Base-by-base conservation (phyloP, 2,888 invertebrate species). In the Leptinotarsa peninsularis region DNA sequence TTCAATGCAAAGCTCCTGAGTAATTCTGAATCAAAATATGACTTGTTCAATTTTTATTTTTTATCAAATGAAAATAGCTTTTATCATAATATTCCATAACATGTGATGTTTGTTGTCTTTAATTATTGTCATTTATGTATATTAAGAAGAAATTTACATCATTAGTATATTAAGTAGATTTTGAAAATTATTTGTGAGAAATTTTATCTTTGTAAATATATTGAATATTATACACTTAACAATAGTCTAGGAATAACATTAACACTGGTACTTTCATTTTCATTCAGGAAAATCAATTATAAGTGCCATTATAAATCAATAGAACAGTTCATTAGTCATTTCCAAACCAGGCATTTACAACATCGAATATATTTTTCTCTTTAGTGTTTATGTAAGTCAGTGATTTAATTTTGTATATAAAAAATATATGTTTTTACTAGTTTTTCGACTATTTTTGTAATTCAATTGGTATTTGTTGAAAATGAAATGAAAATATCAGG, bases 201-300 rank as follows among this genome's bases (percentile, higher is more conserved):
- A 23, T 58, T 58, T 58, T 23, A 58, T 58, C 2, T 58, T 23
- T 58, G 58, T 58, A 58, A 58, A 58, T 58, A 58, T 58, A 58
- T 27, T 58, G 1, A 58, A 23, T 15, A 58, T 23, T 4, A 58
- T 23, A 7, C 18, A 54, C n/a, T 18, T n/a, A 54, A 54, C 18
- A 54, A 3, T 54, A 54, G 7, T 10, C 10, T 54, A 18, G 18
- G 5, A 18, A 54, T 5, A 3, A 18, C 18, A 54, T 54, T 54
- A 54, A 54, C 18, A 54, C 18, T 54, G 54, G 18, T 54, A 54
- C n/a, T n/a, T 54, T 18, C 7, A 54, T 54, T 18, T 54, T n/a
- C 18, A 21, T 58, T 58, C 21, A 58, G 4, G 21, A 23, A 58
- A 14, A 23, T 58, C 58, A 58, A 58, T 15, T 58, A 13, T 23